Conservation (phyloP, 2,888 invertebrate genomes). For the Scaptomyza caliginosa region DNA sequence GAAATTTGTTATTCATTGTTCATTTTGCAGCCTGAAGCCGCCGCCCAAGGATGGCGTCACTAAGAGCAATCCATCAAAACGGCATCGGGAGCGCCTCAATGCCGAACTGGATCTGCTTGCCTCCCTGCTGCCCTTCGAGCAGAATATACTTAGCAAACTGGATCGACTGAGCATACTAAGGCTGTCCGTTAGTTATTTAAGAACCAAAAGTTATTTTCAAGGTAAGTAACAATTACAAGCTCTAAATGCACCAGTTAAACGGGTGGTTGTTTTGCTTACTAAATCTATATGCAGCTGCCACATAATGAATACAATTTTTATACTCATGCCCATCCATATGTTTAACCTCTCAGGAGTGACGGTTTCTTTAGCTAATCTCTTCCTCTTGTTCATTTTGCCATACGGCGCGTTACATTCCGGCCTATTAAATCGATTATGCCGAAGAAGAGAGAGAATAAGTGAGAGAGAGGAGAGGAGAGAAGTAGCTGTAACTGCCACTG, state of each 20-base stretch:
- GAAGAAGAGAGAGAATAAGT: not conserved
- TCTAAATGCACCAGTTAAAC: not conserved
- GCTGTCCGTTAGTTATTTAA: constrained; percentile 98
- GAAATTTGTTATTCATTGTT: constrained; percentile 53
- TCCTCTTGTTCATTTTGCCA: constrained; percentile 27
- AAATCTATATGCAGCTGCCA: constrained; percentile 1
- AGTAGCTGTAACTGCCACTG: constrained; percentile 47
- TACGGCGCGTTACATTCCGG: constrained; percentile 69
- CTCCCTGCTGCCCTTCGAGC: constrained; percentile 96
- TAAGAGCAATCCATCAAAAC: constrained; percentile 98
- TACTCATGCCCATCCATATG: constrained; percentile 50
- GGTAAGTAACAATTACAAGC: constrained; percentile 87
- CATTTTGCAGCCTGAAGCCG: constrained; percentile 93
- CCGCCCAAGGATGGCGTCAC: constrained; percentile 97
- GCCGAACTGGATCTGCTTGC: constrained; percentile 99
- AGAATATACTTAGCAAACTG: constrained; percentile 98
- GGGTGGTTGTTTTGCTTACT: constrained; percentile 29
- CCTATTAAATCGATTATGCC: constrained; percentile 76
- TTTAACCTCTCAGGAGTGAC: constrained; percentile 37
- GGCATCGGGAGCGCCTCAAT: constrained; percentile 98
- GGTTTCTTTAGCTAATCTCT: not conserved
- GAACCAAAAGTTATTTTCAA: constrained; percentile 99
- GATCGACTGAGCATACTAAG: constrained; percentile 98
- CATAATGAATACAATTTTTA: not conserved
- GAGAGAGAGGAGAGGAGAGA: constrained; percentile 6